phyloP scores from a whole-genome alignment of 2,113 vertebrate genomes.

The Siniperca knerii region DNA sequence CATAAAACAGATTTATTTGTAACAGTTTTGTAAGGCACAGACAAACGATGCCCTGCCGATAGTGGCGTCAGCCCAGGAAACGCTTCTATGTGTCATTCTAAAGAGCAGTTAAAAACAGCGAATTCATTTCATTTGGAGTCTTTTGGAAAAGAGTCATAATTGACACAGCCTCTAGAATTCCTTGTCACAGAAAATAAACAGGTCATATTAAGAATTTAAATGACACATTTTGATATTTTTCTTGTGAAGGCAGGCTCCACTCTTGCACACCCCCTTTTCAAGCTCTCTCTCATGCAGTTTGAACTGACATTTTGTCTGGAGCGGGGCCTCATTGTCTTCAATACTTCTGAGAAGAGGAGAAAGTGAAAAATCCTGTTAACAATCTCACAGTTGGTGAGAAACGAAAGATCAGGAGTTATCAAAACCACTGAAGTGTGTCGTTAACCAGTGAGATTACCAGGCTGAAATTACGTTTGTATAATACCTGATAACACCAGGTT shows the following conservation, averaged over 20 bases:
- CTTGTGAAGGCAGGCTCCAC: neutral
- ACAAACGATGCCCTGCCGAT: neutral
- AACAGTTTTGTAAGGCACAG: no score
- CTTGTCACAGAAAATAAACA: neutral
- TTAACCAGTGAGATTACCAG: constrained; percentile 49
- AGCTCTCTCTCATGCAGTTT: neutral
- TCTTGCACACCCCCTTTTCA: neutral
- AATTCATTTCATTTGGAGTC: neutral
- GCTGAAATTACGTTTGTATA: constrained; percentile 58
- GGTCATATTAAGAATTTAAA: neutral
- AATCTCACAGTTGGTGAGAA: constrained; percentile 46
- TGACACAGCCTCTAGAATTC: neutral
- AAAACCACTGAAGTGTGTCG: constrained; percentile 65
- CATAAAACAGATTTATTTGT: no score
- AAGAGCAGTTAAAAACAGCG: neutral
- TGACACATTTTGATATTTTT: neutral
- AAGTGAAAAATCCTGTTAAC: constrained; percentile 57
- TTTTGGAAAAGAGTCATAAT: neutral
- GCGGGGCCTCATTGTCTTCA: constrained; percentile 24
- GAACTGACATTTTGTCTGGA: constrained; percentile 31
- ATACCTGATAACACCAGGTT: constrained; percentile 55
- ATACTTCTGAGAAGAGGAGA: constrained; percentile 40
- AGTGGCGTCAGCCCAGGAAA: neutral
- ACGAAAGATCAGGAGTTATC: constrained; percentile 54
- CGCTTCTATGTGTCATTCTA: neutral